A percentile compares a stretch with the other conserved stretches of the same genome.
Evolutionary conservation across 2,888 invertebrate genomes (phyloP).

Genomic region (Biston stratarius): DNA sequence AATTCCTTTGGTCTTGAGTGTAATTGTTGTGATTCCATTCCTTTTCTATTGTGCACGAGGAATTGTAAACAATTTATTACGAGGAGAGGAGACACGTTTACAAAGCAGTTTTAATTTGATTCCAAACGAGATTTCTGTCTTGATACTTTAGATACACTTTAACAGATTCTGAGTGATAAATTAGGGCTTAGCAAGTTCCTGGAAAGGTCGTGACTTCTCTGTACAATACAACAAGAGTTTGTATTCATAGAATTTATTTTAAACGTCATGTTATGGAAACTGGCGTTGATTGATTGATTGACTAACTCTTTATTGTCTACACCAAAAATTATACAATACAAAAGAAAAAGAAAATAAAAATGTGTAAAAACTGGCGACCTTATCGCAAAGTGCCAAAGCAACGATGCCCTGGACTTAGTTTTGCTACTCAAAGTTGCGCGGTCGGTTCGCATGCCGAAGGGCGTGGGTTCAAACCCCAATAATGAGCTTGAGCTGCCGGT

Average conservation of each 20-base stretch:
- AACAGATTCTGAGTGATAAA: slow-evolving; percentile 14
- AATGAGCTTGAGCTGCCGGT: no score
- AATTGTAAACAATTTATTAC: slow-evolving; percentile 51
- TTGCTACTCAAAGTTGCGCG: no score
- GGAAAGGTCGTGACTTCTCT: slow-evolving; percentile 6
- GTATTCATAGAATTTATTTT: not conserved
- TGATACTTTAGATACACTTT: not conserved
- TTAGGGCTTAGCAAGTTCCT: not conserved
- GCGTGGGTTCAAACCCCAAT: no score
- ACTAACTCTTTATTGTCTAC: no score
- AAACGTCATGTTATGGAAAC: not conserved
- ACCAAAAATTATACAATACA: no score
- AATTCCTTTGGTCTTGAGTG: slow-evolving; percentile 55
- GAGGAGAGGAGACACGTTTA: slow-evolving; percentile 46
- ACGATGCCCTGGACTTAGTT: no score
- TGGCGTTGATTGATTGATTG: no score
- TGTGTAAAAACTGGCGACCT: no score
- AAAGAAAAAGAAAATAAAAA: no score
- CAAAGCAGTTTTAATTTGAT: slow-evolving; percentile 41
- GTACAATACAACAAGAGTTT: not conserved
- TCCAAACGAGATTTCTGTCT: slow-evolving; percentile 30
- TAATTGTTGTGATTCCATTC: slow-evolving; percentile 60
- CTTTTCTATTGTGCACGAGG: slow-evolving; percentile 47
- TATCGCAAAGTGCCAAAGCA: no score
- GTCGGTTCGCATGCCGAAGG: no score